Evolutionary conservation across 2,888 invertebrate species (phyloP), one percentile per base, ranked within the genome.

Genomic region (Amblyteles armatorius): DNA sequence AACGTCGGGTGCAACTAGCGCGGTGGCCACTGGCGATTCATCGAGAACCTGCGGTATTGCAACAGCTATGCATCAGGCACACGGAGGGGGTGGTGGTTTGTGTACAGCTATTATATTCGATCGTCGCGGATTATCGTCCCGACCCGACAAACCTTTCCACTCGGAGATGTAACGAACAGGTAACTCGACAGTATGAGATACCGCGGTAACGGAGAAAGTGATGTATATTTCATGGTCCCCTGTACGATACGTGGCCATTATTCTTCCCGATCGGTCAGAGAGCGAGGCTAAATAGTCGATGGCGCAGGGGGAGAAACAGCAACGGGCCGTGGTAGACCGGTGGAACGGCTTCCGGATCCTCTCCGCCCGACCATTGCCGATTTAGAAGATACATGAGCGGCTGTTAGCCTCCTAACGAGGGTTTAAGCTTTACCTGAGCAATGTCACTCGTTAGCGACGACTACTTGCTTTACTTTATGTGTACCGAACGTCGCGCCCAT

Each of bases 381-480:
- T 91, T 91, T 88, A 87, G 89, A 90, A 91, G 91, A 92, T 88
- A 89, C 89, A 92, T 90, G 89, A 89, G 85, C 68, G 88, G 90
- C 88, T 90, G 90, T 91, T 92, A 91, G 90, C 88, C 86, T 88
- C 84, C 90, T 91, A 92, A 92, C 92, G 92, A 92, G 91, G 91
- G 89, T 90, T 92, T 91, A 92, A 92, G 91, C 91, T 89, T 84
- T 89, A 87, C 83, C 89, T 90, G 91, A 92, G 88, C 88, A 90
- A 92, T 92, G 91, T 88, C 86, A 90, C 91, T 92, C 92, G 91
- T 91, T 92, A 91, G 87, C 88, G 86, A 83, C 83, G 88, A 84
- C 87, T 88, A 87, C 87, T 87, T 85, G 84, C 83, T 84, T 86
- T 86, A 57, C 85, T 84, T 29, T 67, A 72, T 48, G 60, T 55